A percentile compares a stretch with the other conserved stretches of the same genome.
Conservation (phyloP, 2,797 vertebrate genomes). For the Acanthiza pusilla region DNA sequence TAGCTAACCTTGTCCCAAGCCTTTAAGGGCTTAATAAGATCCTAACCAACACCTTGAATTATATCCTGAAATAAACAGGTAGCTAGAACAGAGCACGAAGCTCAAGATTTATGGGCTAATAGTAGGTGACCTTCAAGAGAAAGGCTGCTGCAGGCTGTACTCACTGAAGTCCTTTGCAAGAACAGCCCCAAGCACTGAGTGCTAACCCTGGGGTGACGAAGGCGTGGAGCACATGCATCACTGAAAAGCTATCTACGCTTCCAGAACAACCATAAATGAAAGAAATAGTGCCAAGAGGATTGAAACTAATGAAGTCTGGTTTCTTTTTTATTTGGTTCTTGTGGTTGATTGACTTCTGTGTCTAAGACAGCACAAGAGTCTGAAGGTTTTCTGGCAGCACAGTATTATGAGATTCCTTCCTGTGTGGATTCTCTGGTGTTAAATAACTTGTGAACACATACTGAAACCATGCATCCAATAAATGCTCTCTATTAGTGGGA, state of each 20-base stretch:
- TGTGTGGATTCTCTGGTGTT: not conserved
- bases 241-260: not conserved
- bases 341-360: not conserved
- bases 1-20: conserved; percentile 39
- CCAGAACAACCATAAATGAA: not conserved
- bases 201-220: not conserved
- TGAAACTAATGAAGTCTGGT: conserved; percentile 32
- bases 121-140: conserved; percentile 40
- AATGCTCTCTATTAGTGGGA: not conserved
- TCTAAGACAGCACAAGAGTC: not conserved
- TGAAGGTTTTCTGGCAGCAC: not conserved
- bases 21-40: conserved; percentile 33
- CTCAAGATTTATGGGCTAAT: conserved; percentile 46
- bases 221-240: not conserved
- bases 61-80: conserved; percentile 60
- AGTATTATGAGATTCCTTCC: not conserved
- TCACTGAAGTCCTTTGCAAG: not conserved
- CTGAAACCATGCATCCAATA: not conserved
- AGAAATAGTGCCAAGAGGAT: conserved; percentile 9
- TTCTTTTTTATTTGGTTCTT: conserved; percentile 32
- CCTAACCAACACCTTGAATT: conserved; percentile 56
- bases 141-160: conserved; percentile 9
- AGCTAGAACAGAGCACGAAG: conserved; percentile 7
- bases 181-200: not conserved
- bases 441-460: not conserved